Base-by-base conservation (phyloP, 2,797 vertebrate species). In the Mycteria americana region DNA sequence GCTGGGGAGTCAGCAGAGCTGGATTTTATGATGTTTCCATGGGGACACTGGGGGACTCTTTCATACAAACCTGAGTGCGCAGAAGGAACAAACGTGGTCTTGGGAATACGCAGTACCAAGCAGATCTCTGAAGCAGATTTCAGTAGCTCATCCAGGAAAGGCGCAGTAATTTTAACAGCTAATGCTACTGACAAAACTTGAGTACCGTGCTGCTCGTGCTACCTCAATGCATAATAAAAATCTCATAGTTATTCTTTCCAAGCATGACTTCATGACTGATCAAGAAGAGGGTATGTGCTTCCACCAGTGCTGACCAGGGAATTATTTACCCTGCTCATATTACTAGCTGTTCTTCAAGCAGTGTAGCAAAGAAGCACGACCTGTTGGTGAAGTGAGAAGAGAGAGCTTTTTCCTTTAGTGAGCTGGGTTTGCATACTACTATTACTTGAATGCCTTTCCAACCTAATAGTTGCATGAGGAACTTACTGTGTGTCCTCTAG, bases 201-300 rank as follows among this genome's bases (percentile, higher is more conserved):
- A 25, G 18, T n/a, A 10, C 27, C 3, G 0, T 46, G 53, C 35
- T 75, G 33, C 30, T 63, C 0, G 0, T 50, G 35, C 62, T 67
- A 10, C 56, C 70, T 74, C 57, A 5, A 7, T 24, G 33, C 10
- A 0, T 46, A 51, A 54, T 23, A 50, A 31, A 69, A 89, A 25
- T 8, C 31, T 25, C 33, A 53, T 27, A 18, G 31, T 56, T 62
- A 16, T 3, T 91, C 25, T 70, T 72, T 54, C 57, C 50, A 46
- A 22, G 28, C 7, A 2, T 17, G 51, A 11, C 30, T 33, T 72
- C 3, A 0, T 43, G 56, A 8, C 69, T 18, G 23, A 21, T n/a
- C 14, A 33, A 39, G 48, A 67, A 78, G 41, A 78, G 31, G 37
- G 33, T 27, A 5, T 8, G n/a, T 77, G 57, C 19, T 75, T 33